Evolutionary conservation across 2,113 vertebrate genomes (phyloP).

Genomic region (Catagonus wagneri): DNA sequence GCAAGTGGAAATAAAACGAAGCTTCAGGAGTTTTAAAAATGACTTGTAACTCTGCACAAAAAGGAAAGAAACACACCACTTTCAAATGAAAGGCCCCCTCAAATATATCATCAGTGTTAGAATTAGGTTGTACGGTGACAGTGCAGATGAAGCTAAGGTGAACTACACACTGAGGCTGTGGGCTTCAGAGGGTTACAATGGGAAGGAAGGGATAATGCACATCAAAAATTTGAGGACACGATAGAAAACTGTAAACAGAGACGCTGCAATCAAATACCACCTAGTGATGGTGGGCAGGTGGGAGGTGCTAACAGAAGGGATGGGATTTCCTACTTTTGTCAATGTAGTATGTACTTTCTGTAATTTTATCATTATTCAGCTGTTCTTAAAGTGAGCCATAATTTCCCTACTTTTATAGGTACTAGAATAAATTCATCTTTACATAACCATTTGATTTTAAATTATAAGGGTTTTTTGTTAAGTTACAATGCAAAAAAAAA

Average conservation of each 20-base stretch:
- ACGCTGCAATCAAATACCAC: background rate
- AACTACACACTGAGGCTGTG: background rate
- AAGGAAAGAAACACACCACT: background rate
- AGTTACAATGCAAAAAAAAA: slow-evolving; percentile 36
- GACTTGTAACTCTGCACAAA: background rate
- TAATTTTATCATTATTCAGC: background rate
- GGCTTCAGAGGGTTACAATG: background rate
- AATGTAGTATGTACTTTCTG: background rate
- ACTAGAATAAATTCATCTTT: slow-evolving; percentile 17
- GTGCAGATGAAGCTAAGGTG: background rate
- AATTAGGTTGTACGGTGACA: background rate
- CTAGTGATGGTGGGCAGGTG: too few relatives aligned
- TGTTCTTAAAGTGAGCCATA: slow-evolving; percentile 37
- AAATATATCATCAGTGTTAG: background rate
- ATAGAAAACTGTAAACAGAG: background rate
- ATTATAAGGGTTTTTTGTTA: background rate
- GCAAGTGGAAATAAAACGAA: background rate
- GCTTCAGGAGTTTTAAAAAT: slow-evolving; percentile 58
- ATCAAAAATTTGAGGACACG: background rate
- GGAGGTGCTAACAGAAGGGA: background rate
- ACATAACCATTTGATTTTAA: background rate
- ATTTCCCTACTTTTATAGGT: background rate
- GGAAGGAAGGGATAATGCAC: background rate
- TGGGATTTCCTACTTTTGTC: background rate
- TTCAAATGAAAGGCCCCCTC: slow-evolving; percentile 24